These are phyloP conservation scores for Harlomillsia oculata DNA, from an alignment of 1,140 invertebrate species.

Conservation along the genomic window DNA sequence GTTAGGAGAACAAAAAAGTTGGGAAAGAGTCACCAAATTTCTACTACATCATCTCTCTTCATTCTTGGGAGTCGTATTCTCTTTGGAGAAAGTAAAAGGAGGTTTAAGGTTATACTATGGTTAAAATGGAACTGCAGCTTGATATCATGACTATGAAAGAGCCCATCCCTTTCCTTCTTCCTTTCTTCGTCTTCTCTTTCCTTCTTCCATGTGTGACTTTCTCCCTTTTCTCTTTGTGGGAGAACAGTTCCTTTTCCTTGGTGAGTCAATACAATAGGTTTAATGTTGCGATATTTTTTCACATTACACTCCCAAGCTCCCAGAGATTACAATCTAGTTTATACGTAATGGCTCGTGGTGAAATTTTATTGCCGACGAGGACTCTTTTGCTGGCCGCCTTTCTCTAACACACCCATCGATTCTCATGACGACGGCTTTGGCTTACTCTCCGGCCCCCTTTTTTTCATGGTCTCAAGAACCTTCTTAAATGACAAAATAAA, in stretches of 20 bases:
- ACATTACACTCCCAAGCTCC: conserved; percentile 8
- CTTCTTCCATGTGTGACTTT: background rate
- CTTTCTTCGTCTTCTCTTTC: too few species aligned
- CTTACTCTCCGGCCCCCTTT: conserved; percentile 6
- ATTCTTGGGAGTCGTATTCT: too few species aligned
- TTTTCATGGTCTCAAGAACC: conserved; percentile 8
- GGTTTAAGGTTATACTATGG: too few species aligned
- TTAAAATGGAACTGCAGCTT: too few species aligned
- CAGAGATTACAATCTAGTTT: conserved; percentile 22
- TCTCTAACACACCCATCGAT: too few species aligned
- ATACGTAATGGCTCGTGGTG: conserved; percentile 20
- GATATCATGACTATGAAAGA: too few species aligned
- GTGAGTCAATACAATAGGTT: conserved; percentile 17
- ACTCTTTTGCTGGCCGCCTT: conserved; percentile 7
- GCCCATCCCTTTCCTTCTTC: too few species aligned
- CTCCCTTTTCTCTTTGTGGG: background rate
- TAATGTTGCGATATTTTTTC: conserved; percentile 20
- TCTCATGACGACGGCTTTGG: background rate
- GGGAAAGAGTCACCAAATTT: too few species aligned
- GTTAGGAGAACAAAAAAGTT: conserved; percentile 5
- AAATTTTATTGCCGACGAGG: conserved; percentile 20
- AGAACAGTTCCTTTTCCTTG: background rate
- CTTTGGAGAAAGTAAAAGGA: too few species aligned
- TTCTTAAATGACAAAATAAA: conserved; percentile 13
- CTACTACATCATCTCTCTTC: too few species aligned